These are phyloP conservation scores for Uria lomvia DNA, from an alignment of 2,113 vertebrate genomes.

Conservation along the genomic window DNA sequence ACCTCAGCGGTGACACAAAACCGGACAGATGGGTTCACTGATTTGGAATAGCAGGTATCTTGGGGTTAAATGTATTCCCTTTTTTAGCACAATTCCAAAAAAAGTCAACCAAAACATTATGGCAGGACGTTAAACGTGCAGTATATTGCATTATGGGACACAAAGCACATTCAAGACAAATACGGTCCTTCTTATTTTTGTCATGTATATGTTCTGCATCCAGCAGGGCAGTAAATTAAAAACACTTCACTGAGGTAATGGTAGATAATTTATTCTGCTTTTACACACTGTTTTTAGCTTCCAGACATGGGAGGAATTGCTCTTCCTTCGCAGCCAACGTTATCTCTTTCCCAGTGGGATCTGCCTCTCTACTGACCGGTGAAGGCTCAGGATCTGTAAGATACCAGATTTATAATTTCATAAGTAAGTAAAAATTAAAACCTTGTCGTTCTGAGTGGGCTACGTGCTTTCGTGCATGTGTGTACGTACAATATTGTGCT, in stretches of 20 bases:
- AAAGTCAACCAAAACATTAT: not conserved
- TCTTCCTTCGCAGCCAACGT: not conserved
- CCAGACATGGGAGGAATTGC: not conserved
- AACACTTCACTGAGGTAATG: conserved; percentile 6
- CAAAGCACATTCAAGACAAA: not conserved
- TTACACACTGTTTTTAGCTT: conserved; percentile 13
- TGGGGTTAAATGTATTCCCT: not conserved
- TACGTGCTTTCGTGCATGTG: not conserved
- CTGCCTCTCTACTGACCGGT: not conserved
- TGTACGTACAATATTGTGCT: not conserved
- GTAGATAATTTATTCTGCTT: conserved; percentile 36
- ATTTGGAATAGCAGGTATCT: not conserved
- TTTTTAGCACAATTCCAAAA: not conserved
- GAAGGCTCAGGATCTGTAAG: not conserved
- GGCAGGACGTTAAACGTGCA: not conserved
- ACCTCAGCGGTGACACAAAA: not conserved
- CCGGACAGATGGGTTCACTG: not conserved
- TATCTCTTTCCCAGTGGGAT: not conserved
- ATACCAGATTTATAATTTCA: not conserved
- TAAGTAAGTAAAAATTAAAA: not conserved
- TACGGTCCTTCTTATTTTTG: not conserved
- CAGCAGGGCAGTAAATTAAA: conserved; percentile 42
- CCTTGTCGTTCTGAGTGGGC: not conserved
- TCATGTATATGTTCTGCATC: not conserved
- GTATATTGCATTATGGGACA: not conserved